Base-by-base conservation (phyloP, 2,113 vertebrate species). In the Lynx canadensis region DNA sequence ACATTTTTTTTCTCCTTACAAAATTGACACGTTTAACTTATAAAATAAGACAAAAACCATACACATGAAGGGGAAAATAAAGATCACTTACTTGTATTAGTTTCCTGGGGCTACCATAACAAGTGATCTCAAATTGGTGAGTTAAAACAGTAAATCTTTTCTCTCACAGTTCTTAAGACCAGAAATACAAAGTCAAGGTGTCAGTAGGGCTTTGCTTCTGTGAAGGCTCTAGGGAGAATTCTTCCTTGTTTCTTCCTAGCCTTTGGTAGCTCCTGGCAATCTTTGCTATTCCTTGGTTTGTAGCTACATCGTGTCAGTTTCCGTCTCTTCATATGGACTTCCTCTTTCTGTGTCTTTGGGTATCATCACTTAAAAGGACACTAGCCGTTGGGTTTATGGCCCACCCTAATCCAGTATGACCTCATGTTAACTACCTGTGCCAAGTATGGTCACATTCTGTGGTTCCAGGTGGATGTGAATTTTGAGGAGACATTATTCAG, bases 111-210 rank as follows among this genome's bases (percentile, higher is more conserved):
- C 29, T 29, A 0, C 36, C 55, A 9, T 79, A 93, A 91, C 7
- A 96, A 81, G 33, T 88, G 27, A 85, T 3, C 57, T 90, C 55
- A 86, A 38, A 95, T 74, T 86, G 23, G 15, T 94, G 84, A 85
- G 19, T 80, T 74, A 82, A 92, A 94, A 60, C 36, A 84, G 38
- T 4, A 74, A 57, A 65, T 5, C 15, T 41, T 33, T 68, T 84
- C 19, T 91, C 15, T 93, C 69, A 65, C 8, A 41, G 82, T 89
- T 96, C 48, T 31, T 1, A 68, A 84, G 23, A 31, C 3, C 0
- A 55, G 69, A 41, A 55, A 18, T 88, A 7, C 76, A 80, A 33
- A 78, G 76, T 33, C 41, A 87, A 55, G 27, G 13, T 83, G 29
- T 65, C 21, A 78, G 1, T 19, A 80, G 52, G 25, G 12, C 4